phyloP scores from a whole-genome alignment of 2,797 vertebrate species.

The Sebastes diploproa region DNA sequence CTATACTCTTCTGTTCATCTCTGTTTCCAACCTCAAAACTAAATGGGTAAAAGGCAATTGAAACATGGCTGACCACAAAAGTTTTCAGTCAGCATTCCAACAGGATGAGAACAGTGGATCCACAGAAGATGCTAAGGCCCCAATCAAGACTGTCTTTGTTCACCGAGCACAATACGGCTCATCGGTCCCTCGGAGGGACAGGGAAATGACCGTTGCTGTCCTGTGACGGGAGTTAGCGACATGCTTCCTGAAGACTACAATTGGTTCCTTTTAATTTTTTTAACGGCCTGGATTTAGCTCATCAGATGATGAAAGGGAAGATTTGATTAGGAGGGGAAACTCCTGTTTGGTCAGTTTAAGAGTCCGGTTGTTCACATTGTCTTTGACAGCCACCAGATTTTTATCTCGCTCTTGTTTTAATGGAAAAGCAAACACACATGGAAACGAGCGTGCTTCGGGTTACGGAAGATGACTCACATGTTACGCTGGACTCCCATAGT shows the following conservation, averaged over 20 bases:
- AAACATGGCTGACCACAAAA: conserved; percentile 64
- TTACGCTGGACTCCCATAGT: conserved; percentile 3
- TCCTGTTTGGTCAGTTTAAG: conserved; percentile 33
- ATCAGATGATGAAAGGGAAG: conserved; percentile 54
- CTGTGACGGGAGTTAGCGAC: conserved; percentile 28
- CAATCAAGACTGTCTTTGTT: conserved; percentile 73
- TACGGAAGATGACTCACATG: conserved; percentile 24
- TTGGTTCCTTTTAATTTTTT: conserved; percentile 24
- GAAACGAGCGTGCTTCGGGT: conserved; percentile 25
- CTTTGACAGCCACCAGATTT: conserved; percentile 47
- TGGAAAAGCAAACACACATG: conserved; percentile 47
- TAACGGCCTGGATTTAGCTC: conserved; percentile 43
- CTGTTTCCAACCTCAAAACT: conserved; percentile 75
- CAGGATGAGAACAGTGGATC: conserved; percentile 66
- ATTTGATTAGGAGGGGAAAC: conserved; percentile 33
- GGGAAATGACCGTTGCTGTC: conserved; percentile 18
- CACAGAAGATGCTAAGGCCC: conserved; percentile 64
- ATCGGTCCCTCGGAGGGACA: conserved; percentile 17
- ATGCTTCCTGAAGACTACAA: conserved; percentile 21
- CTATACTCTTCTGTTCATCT: conserved; percentile 33
- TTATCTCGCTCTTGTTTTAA: conserved; percentile 30
- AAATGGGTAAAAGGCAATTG: conserved; percentile 59
- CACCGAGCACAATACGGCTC: conserved; percentile 39
- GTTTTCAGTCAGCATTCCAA: conserved; percentile 74
- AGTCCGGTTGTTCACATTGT: conserved; percentile 19